Conservation (phyloP, 1,140 invertebrate genomes). For the Stegodyphus dumicola region DNA sequence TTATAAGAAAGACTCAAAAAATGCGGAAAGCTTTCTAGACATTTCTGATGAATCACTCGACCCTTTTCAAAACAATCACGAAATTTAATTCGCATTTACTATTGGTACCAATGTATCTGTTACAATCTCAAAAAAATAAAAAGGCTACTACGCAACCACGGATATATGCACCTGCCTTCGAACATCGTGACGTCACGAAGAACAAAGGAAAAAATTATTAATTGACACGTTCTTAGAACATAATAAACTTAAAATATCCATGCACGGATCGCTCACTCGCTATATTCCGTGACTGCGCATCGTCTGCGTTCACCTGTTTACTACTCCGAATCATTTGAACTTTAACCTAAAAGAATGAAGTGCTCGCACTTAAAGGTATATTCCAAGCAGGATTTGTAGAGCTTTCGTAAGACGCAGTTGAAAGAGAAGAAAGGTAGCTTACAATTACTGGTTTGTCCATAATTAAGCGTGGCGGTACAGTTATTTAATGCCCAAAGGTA, state of each 20-base stretch:
- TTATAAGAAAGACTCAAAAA: background rate
- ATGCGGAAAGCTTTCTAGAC: background rate
- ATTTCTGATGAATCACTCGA: background rate
- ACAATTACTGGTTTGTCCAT: background rate
- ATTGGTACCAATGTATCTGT: too few relatives aligned
- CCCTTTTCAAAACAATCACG: background rate
- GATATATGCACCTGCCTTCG: slow-evolving; percentile 14
- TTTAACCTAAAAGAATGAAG: slow-evolving; percentile 3
- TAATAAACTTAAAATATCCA: background rate
- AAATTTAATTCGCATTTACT: background rate
- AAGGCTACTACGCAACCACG: background rate
- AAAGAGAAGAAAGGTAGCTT: background rate
- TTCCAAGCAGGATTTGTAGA: background rate
- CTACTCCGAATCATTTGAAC: slow-evolving; percentile 22
- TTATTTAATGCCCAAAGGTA: background rate
- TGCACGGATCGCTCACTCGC: background rate
- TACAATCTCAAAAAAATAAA: background rate
- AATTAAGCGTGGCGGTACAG: background rate
- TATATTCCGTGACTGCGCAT: slow-evolving; percentile 39
- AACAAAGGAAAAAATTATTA: slow-evolving; percentile 34
- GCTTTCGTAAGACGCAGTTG: background rate
- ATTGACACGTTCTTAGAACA: slow-evolving; percentile 38
- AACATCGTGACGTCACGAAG: slow-evolving; percentile 32
- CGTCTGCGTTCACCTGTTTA: slow-evolving; percentile 28
- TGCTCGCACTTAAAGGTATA: background rate